Percentiles rank a stretch among this genome's conserved stretches.
These are phyloP conservation scores for Odontamblyopus lacepedii DNA, from an alignment of 2,797 vertebrate genomes.

Conservation along the genomic window DNA sequence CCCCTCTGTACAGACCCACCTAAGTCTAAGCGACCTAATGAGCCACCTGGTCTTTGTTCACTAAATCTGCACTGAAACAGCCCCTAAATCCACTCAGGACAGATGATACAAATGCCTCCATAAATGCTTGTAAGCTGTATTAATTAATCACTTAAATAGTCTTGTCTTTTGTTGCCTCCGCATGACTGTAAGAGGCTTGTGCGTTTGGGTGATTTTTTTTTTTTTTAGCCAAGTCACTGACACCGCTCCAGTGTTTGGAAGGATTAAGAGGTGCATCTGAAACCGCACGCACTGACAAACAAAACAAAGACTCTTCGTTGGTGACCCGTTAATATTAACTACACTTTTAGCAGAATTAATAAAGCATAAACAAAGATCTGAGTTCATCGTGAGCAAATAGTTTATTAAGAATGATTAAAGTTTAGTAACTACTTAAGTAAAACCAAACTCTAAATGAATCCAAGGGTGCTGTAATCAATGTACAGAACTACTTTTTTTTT, in stretches of 20 bases:
- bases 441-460: no score
- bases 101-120: conserved; percentile 72
- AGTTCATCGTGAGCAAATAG: no score
- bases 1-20: conserved; percentile 50
- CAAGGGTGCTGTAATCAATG: no score
- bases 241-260: conserved; percentile 24
- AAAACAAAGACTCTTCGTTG: conserved; percentile 30
- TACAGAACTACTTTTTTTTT: no score
- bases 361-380: no score
- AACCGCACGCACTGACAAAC: conserved; percentile 38
- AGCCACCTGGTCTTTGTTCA: conserved; percentile 76
- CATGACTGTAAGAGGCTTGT: conserved; percentile 48
- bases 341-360: no score
- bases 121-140: conserved; percentile 71
- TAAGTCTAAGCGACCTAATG: conserved; percentile 71
- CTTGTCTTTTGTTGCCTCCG: conserved; percentile 53
- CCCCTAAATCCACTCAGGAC: conserved; percentile 63
- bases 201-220: conserved; percentile 49
- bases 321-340: no score
- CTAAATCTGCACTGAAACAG: conserved; percentile 72
- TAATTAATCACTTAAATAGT: conserved; percentile 71
- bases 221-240: conserved; percentile 40
- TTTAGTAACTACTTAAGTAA: no score
- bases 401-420: no score
- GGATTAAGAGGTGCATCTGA: conserved; percentile 49